Percentiles rank a stretch among this genome's conserved stretches.
These are phyloP conservation scores for Oostethus manadensis DNA, from an alignment of 2,113 vertebrate genomes.

Conservation along the genomic window DNA sequence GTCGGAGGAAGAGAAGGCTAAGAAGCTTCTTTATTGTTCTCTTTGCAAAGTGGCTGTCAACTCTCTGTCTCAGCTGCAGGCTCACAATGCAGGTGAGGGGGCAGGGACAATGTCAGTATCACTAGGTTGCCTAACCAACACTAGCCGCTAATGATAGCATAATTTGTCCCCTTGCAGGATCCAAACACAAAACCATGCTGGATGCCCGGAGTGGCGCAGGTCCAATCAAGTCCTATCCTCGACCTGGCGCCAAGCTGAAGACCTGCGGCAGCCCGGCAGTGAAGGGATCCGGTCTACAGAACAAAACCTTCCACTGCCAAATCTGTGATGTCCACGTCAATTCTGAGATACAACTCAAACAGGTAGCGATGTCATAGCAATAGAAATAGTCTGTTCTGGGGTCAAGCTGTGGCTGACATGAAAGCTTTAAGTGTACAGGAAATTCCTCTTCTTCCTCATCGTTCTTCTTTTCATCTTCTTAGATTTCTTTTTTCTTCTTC, in stretches of 20 bases:
- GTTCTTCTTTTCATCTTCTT: no score
- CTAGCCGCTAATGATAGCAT: neutral
- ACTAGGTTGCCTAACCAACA: neutral
- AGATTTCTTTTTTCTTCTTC: no score
- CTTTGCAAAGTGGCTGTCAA: conserved; percentile 99
- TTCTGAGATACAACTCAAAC: conserved; percentile 85
- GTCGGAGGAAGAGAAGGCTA: conserved; percentile 95
- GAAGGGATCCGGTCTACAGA: conserved; percentile 92
- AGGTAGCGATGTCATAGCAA: no score
- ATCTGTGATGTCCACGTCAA: conserved; percentile 97
- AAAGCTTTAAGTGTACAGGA: no score
- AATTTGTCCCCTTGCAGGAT: conserved; percentile 69
- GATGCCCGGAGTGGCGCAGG: conserved; percentile 92
- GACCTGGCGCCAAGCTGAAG: conserved; percentile 88
- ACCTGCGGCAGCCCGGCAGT: conserved; percentile 62
- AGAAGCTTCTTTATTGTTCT: conserved; percentile 95
- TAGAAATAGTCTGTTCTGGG: no score
- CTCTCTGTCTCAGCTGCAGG: conserved; percentile 93
- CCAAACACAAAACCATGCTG: conserved; percentile 97
- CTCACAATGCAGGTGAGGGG: conserved; percentile 88
- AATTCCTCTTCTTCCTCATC: no score
- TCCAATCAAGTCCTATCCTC: conserved; percentile 92
- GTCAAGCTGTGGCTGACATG: no score
- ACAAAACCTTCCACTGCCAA: conserved; percentile 98
- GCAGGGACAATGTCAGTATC: neutral